These are phyloP conservation scores for Galendromus occidentalis DNA, from an alignment of 1,140 invertebrate species.

Conservation along the genomic window DNA sequence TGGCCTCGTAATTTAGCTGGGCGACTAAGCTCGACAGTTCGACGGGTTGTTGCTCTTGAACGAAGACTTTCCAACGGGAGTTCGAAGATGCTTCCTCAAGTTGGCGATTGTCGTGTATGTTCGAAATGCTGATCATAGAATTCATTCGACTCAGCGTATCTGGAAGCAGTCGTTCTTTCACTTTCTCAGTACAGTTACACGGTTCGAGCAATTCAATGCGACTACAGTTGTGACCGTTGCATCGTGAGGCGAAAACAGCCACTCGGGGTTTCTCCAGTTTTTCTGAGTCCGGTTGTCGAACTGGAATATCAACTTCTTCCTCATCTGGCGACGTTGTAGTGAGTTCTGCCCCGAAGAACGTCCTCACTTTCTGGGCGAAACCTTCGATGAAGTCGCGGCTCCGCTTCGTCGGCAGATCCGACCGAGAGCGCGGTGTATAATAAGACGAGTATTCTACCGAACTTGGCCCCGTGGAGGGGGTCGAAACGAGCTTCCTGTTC, in stretches of 20 bases:
- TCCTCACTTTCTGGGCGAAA: neutral
- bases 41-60: neutral
- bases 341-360: neutral
- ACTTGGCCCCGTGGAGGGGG: neutral
- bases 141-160: neutral
- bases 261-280: neutral
- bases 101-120: neutral
- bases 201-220: neutral
- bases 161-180: neutral
- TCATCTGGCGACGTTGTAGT: neutral
- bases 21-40: neutral
- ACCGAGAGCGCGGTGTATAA: neutral
- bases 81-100: neutral
- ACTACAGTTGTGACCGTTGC: neutral
- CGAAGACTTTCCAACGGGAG: conserved; percentile 7
- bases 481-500: too few species aligned
- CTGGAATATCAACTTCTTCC: neutral
- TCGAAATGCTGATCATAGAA: neutral
- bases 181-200: neutral
- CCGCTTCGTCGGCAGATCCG: neutral
- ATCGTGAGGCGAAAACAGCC: neutral
- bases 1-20: neutral
- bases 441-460: neutral
- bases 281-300: neutral
- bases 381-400: neutral